A percentile compares a stretch with the other conserved stretches of the same genome.
phyloP scores from a whole-genome alignment of 1,140 invertebrate genomes.

The Acarapis woodi region DNA sequence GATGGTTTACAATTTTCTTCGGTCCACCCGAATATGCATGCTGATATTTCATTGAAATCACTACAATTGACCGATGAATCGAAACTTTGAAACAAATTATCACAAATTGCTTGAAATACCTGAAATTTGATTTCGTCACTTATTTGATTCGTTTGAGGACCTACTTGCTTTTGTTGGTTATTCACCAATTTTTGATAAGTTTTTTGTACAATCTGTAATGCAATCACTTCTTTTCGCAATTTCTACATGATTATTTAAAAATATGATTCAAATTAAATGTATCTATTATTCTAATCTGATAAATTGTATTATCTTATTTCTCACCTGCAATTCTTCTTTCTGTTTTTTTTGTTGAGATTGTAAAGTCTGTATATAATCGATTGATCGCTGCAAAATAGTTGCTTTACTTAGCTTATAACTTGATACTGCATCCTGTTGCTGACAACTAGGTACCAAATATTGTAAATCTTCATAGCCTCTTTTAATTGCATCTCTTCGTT shows the following conservation, averaged over 20 bases:
- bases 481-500: conserved; percentile 14
- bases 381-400: conserved; percentile 58
- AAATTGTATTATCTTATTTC: too few relatives aligned
- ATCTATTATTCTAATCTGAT: too few relatives aligned
- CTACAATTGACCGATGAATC: conserved; percentile 49
- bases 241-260: too few relatives aligned
- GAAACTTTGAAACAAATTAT: conserved; percentile 68
- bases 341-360: conserved; percentile 59
- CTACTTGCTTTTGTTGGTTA: conserved; percentile 55
- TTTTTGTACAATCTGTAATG: conserved; percentile 42
- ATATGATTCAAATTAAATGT: too few relatives aligned
- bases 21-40: conserved; percentile 75
- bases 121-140: conserved; percentile 85
- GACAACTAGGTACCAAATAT: conserved; percentile 67
- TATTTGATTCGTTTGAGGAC: conserved; percentile 49
- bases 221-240: conserved; percentile 76
- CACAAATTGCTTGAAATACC: conserved; percentile 88
- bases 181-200: conserved; percentile 89
- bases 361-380: conserved; percentile 36
- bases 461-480: conserved; percentile 74
- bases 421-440: conserved; percentile 39
- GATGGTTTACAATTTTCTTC: conserved; percentile 94
- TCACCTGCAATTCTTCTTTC: conserved; percentile 53
- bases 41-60: conserved; percentile 73
- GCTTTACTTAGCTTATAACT: conserved; percentile 86